Evolutionary conservation across 2,113 vertebrate genomes (phyloP), one percentile per base, ranked within the genome.

Genomic region (Heterocephalus glaber): DNA sequence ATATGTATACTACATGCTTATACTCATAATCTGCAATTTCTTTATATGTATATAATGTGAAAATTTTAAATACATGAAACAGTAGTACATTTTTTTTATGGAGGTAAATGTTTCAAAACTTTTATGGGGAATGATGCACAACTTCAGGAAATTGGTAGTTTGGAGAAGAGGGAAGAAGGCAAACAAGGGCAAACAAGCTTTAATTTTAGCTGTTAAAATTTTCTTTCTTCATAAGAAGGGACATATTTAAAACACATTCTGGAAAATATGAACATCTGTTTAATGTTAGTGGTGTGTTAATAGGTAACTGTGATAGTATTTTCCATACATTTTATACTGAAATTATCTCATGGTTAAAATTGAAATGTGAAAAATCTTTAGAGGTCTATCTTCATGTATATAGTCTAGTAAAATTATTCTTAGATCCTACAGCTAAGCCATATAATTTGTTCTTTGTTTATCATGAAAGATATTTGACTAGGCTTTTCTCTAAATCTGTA

Each of bases 291-390:
- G 38, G 12, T 88, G 38, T 63, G 26, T 85, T 70, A 85, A 90
- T 68, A 85, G 61, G 81, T 86, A 85, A 85, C 35, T 77, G 12
- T 60, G 72, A 26, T 2, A 35, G 7, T 65, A 61, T 95, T 52
- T 93, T 85, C n/a, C 44, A 0, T 44, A 58, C 33, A 70, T 94
- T 86, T 85, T n/a, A 76, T 66, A 33, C 72, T 61, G 80, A 49
- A 84, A 83, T 52, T 91, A 88, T 93, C 94, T 85, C 10, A 19
- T 89, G 65, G 77, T 86, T 86, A 82, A 77, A 91, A 86, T 82
- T 70, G 89, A 89, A 94, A 63, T 44, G 38, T 65, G 61, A 93
- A 76, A 81, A 68, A 63, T 74, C 35, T 54, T 86, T 65, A 30
- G 12, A 49, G 11, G 13, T 92, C 16, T 72, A 58, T 56, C 16